Percentiles rank a stretch among this genome's conserved stretches.
phyloP scores from a whole-genome alignment of 2,797 vertebrate species.

The Varecia variegata region DNA sequence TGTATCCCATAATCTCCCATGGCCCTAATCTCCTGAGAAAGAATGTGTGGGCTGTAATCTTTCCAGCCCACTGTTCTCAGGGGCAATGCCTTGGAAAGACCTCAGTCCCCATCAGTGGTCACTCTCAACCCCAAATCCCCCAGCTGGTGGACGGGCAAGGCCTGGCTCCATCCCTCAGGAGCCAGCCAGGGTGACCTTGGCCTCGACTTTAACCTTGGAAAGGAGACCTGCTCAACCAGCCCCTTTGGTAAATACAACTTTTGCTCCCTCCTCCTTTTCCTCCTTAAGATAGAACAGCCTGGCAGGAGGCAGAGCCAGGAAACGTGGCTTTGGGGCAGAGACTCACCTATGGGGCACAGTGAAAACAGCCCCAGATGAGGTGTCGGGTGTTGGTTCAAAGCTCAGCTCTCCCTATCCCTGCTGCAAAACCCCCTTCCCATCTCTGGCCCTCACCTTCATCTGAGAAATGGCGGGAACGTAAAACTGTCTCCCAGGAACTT shows the following conservation, averaged over 20 bases:
- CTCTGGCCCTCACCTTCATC: background rate
- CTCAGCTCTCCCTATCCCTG: background rate
- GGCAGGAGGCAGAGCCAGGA: background rate
- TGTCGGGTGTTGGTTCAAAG: background rate
- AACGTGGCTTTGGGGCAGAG: background rate
- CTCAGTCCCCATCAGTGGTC: background rate
- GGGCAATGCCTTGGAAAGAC: background rate
- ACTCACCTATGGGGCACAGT: background rate
- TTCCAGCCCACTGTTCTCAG: slow-evolving; percentile 32
- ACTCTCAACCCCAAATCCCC: background rate
- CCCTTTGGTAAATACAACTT: slow-evolving; percentile 68
- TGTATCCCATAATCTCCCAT: slow-evolving; percentile 29
- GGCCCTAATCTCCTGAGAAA: slow-evolving; percentile 59
- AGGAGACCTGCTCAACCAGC: slow-evolving; percentile 63
- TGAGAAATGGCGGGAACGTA: slow-evolving; percentile 14
- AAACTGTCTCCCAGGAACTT: background rate
- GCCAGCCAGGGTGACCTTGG: background rate
- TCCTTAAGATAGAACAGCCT: background rate
- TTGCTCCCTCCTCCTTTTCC: slow-evolving; percentile 15
- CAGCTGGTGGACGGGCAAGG: background rate
- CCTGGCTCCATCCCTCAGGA: background rate
- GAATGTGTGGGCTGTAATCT: slow-evolving; percentile 40
- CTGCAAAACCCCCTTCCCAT: background rate
- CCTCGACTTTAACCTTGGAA: slow-evolving; percentile 43
- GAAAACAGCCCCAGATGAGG: background rate